Evolutionary conservation across 1,140 invertebrate species (phyloP), one percentile per base, ranked within the genome.

Genomic region (Drosophila repletoides): DNA sequence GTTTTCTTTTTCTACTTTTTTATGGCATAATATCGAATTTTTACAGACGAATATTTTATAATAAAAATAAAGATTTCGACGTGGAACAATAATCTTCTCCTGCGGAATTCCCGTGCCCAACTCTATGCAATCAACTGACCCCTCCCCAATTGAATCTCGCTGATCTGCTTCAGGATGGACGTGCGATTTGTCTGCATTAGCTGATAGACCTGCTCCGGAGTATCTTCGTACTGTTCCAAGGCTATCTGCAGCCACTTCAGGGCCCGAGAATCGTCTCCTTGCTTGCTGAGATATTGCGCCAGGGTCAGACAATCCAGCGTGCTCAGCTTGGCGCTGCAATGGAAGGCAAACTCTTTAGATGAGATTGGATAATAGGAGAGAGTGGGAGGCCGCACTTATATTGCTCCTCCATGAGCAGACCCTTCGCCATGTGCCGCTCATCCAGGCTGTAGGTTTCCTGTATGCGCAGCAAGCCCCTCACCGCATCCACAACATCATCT

Each of bases 241-340:
- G 77, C 61, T 3, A 77, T 4, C 7, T 45, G 22, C 0, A 70
- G 21, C 77, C 77, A 81, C 4, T 38, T 45, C 6, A 10, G 3
- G 0, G 73, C 49, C 7, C 1, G 5, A 0, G 33, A 14, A 1
- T 29, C 4, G 2, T 72, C 15, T 0, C 49, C 12, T 2, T 28
- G 15, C 0, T 17, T 5, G 0, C 26, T 4, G 12, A 76, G 15
- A 19, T 69, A 38, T n/a, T 5, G 33, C 4, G 38, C 72, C 49
- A 81, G 3, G 6, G 38, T 40, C 0, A 77, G 6, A 15, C 73
- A 81, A 24, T 81, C 73, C 3, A 63, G 28, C 0, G 68, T 24
- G 28, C 31, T 73, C 5, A 84, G 5, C 0, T 17, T 49, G 5
- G 55, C 41, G 14, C 77, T 81, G 26, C 3, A 52, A 36, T 1